Evolutionary conservation across 2,888 invertebrate species (phyloP), one percentile per base, ranked within the genome.

Genomic region (Pollenia amentaria): DNA sequence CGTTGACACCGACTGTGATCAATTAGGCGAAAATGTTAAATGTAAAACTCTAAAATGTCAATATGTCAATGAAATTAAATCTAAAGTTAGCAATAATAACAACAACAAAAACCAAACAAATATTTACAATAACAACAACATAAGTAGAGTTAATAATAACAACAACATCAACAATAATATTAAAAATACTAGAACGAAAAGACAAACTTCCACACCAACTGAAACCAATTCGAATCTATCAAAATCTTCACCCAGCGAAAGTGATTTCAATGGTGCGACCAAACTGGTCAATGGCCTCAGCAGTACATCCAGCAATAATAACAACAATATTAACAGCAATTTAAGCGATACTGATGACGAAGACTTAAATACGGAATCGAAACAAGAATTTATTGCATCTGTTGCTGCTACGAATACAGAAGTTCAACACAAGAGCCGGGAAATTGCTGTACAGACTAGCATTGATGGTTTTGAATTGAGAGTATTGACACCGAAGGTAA

Each of bases 401-500:
- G 29, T 29, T 29, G 29, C 57, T n/a, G 48, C 48, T 18, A 14
- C 67, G 9, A 70, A 48, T 16, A 18, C 57, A 42, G 55, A 67
- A 44, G 67, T 88, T 0, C 88, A 88, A 0, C 29, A 29, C 14
- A 88, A 88, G 40, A 90, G 89, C 14, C 92, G 91, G 12, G 92
- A 92, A 88, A 91, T 92, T 53, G 93, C 92, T 40, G 91, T 92
- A 7, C 93, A 93, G 88, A 93, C 93, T 1, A 93, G 93, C 84
- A 90, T 92, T 80, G 92, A 93, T 64, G 88, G 88, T 9, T 91
- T 90, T 84, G 92, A 93, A 73, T 88, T 93, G 60, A 91, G 89
- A 40, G 90, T 90, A 12, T 60, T 92, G 53, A 84, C 82, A 72
- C 89, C 87, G 51, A 89, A 88, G 62, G 89, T 90, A 11, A 90